Conservation (phyloP, 2,113 vertebrate genomes). For the Lamprologus lemairii region DNA sequence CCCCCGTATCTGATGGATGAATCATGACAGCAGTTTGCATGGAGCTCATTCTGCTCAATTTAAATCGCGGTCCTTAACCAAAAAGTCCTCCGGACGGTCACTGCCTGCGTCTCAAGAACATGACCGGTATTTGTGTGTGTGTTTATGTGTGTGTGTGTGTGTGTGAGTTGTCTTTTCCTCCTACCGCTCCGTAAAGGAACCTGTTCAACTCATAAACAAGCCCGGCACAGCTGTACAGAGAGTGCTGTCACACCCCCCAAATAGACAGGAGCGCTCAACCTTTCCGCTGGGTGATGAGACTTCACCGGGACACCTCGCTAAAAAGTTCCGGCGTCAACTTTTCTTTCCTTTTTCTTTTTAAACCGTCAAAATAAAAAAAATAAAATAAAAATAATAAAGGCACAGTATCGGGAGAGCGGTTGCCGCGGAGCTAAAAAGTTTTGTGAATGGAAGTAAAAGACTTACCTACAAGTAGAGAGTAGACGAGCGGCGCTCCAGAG, state of each 20-base stretch:
- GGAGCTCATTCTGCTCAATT: neutral
- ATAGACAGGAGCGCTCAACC: slow-evolving; percentile 25
- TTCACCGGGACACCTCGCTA: neutral
- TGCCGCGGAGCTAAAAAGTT: neutral
- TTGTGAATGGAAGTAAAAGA: slow-evolving; percentile 50
- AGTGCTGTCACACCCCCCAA: slow-evolving; percentile 63
- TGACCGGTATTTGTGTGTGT: neutral
- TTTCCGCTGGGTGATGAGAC: slow-evolving; percentile 25
- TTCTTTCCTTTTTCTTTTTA: neutral
- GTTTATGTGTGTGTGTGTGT: neutral
- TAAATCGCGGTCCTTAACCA: neutral
- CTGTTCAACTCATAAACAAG: slow-evolving; percentile 38
- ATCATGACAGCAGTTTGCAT: neutral
- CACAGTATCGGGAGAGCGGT: neutral
- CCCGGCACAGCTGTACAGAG: slow-evolving; percentile 31
- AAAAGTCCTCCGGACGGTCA: neutral
- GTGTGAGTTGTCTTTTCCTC: neutral
- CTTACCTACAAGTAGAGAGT: slow-evolving; percentile 74
- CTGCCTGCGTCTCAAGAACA: neutral
- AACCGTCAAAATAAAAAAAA: neutral
- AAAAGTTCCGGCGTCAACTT: neutral
- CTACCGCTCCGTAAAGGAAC: neutral
- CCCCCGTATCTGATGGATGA: neutral
- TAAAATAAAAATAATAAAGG: neutral
- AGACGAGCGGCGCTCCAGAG: slow-evolving; percentile 80